Evolutionary conservation across 1,140 invertebrate species (phyloP).

Genomic region (Sminthurinus signatus): DNA sequence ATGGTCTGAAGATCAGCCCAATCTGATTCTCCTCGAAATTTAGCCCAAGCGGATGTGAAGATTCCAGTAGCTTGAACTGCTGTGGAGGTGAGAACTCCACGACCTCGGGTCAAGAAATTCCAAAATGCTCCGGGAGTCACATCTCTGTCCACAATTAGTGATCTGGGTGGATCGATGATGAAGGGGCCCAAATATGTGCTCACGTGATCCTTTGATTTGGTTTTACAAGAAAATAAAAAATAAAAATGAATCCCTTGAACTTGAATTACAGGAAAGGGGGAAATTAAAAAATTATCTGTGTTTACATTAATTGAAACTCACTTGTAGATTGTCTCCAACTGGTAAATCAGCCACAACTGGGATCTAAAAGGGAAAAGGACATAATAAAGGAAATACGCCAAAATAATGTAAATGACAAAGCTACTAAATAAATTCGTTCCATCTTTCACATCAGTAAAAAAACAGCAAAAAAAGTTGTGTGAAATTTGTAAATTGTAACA

Average conservation of each 20-base stretch:
- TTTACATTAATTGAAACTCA: too few species aligned
- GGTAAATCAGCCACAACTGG: slow-evolving; percentile 14
- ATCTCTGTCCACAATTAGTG: slow-evolving; percentile 15
- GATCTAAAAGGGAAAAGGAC: slow-evolving; percentile 43
- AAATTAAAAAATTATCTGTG: too few species aligned
- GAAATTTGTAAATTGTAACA: too few species aligned
- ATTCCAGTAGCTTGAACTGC: slow-evolving; percentile 15
- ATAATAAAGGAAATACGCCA: too few species aligned
- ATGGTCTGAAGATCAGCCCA: slow-evolving; percentile 5
- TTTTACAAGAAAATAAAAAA: too few species aligned
- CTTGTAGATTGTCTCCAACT: slow-evolving; percentile 23
- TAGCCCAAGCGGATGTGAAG: slow-evolving; percentile 2
- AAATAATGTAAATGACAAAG: too few species aligned
- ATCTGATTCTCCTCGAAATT: background rate
- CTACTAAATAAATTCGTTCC: too few species aligned
- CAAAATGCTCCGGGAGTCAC: slow-evolving; percentile 5
- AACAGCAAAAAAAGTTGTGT: too few species aligned
- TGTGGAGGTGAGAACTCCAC: slow-evolving; percentile 5
- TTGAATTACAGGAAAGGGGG: too few species aligned
- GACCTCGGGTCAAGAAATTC: slow-evolving; percentile 41
- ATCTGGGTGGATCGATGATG: slow-evolving; percentile 7
- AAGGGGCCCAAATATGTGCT: slow-evolving; percentile 18
- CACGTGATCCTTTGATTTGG: too few species aligned
- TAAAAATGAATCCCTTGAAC: too few species aligned
- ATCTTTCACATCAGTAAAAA: too few species aligned